These are phyloP conservation scores for Calcarius lapponicus DNA, from an alignment of 2,797 vertebrate species.

Conservation along the genomic window DNA sequence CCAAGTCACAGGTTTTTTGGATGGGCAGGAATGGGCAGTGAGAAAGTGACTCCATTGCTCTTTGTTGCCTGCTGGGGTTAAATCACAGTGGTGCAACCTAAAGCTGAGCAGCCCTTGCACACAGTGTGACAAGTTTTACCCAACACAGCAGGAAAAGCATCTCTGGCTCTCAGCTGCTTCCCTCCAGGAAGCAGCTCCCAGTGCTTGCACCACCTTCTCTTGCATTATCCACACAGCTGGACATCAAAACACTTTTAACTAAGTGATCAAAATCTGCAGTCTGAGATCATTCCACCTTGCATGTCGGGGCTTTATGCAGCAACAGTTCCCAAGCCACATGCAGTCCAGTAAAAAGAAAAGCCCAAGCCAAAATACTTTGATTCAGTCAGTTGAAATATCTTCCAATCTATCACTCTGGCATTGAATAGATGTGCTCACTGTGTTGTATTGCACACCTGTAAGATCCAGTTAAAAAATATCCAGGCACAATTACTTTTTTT, in stretches of 20 bases:
- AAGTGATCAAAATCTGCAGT: background rate
- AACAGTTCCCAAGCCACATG: background rate
- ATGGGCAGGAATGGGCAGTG: rapidly evolving
- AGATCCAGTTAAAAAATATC: background rate
- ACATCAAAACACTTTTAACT: background rate
- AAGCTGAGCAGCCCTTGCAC: background rate
- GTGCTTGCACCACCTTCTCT: too few relatives aligned
- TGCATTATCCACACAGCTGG: background rate
- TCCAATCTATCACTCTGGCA: background rate
- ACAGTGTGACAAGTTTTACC: background rate
- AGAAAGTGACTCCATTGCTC: rapidly evolving
- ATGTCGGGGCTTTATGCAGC: background rate
- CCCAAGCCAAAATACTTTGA: background rate
- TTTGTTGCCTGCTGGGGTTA: background rate
- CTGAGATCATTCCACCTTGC: background rate
- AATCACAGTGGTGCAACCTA: background rate
- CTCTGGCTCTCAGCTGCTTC: background rate
- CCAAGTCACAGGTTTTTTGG: background rate
- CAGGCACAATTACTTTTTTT: background rate
- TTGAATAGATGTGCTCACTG: background rate
- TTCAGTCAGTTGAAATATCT: background rate
- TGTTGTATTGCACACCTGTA: background rate
- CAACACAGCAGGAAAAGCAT: background rate
- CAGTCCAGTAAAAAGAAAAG: background rate
- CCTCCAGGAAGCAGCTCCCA: background rate